Evolutionary conservation across 1,140 invertebrate species (phyloP).

Genomic region (Meloidogyne exigua): DNA sequence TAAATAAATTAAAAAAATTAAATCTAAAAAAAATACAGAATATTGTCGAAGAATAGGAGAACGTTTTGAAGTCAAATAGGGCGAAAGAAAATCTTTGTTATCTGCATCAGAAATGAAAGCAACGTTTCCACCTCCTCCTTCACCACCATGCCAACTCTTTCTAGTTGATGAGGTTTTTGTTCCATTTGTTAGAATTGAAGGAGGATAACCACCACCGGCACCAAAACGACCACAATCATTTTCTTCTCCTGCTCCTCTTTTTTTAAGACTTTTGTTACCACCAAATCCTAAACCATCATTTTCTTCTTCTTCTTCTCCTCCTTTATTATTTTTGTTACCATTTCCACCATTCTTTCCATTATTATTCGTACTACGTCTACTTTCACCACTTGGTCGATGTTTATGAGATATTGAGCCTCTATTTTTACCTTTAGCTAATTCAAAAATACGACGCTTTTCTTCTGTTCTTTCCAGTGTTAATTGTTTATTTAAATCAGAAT

Average conservation of each 20-base stretch:
- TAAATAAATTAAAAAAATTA: constrained; percentile 9
- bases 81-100: not conserved
- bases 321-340: not conserved
- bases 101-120: not conserved
- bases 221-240: not conserved
- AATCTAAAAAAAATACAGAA: constrained; percentile 9
- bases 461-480: constrained; percentile 78
- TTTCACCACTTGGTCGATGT: constrained; percentile 18
- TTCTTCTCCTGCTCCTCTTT: not conserved
- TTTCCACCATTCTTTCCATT: not conserved
- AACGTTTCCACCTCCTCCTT: constrained; percentile 6
- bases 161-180: not conserved
- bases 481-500: constrained; percentile 81
- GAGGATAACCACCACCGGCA: not conserved
- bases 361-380: not conserved
- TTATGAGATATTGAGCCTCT: not conserved
- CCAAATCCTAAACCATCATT: not conserved
- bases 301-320: not conserved
- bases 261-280: not conserved
- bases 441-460: constrained; percentile 86
- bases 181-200: constrained; percentile 15
- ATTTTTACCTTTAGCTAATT: constrained; percentile 71
- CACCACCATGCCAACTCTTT: constrained; percentile 21
- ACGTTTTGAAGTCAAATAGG: not conserved
- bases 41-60: constrained; percentile 4